phyloP scores from a whole-genome alignment of 2,113 vertebrate species.

The Rhombomys opimus region DNA sequence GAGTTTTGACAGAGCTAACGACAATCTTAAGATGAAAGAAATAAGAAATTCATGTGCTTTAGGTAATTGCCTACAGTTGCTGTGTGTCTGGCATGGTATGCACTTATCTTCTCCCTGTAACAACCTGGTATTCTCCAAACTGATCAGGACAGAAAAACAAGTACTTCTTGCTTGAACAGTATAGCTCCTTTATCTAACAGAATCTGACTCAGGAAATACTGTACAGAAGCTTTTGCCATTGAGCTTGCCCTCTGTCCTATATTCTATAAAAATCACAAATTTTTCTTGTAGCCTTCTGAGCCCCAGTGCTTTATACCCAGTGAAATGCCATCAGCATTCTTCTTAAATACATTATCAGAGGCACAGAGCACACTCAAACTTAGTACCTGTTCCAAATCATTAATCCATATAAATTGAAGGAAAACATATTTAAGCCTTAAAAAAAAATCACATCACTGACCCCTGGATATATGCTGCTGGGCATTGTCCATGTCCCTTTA shows the following conservation, averaged over 20 bases:
- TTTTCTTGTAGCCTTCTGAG: background rate
- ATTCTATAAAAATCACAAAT: background rate
- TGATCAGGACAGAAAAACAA: background rate
- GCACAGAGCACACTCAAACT: background rate
- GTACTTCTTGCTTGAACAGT: background rate
- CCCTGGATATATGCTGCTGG: background rate
- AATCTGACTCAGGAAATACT: background rate
- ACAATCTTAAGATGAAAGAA: constrained; percentile 11
- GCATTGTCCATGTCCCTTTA: background rate
- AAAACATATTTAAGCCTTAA: constrained; percentile 11
- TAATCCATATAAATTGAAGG: background rate
- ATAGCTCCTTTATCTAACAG: background rate
- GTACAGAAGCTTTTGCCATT: background rate
- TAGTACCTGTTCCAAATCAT: background rate
- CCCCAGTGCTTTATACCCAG: background rate
- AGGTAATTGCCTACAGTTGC: background rate
- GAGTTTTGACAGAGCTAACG: background rate
- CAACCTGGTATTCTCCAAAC: background rate
- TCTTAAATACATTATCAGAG: background rate
- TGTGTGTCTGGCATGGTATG: background rate
- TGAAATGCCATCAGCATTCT: background rate
- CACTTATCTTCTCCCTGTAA: background rate
- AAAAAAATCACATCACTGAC: background rate
- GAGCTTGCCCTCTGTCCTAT: background rate
- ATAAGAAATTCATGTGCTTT: background rate